A percentile compares a stretch with the other conserved stretches of the same genome.
Evolutionary conservation across 2,797 vertebrate species (phyloP).

Genomic region (Poeciliopsis gracilis): DNA sequence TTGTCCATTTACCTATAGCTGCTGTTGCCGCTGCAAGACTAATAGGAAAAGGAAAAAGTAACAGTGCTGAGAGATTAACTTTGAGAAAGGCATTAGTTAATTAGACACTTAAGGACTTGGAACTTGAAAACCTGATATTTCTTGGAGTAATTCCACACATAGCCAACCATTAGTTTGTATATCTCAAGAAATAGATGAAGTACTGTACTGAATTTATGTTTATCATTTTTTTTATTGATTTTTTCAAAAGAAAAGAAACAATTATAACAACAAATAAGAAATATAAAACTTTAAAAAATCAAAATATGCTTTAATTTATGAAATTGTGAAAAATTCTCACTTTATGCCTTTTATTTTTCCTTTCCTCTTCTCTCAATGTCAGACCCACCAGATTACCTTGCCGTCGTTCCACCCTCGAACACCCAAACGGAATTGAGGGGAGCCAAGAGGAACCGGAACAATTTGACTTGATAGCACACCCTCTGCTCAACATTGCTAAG

Average conservation of each 20-base stretch:
- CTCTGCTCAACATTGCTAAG: conserved; percentile 80
- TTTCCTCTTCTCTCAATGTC: conserved; percentile 74
- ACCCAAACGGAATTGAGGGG: conserved; percentile 79
- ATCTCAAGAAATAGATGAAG: conserved; percentile 5
- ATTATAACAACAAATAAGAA: neutral
- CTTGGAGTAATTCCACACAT: conserved; percentile 23
- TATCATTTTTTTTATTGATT: neutral
- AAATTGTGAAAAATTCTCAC: conserved; percentile 62
- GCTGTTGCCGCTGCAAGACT: conserved; percentile 45
- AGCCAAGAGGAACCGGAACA: conserved; percentile 81
- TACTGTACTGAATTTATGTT: neutral
- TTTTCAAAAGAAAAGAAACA: neutral
- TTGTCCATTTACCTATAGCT: conserved; percentile 49
- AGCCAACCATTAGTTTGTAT: conserved; percentile 16
- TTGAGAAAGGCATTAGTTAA: conserved; percentile 54
- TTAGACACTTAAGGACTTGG: conserved; percentile 43
- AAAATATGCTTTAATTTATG: conserved; percentile 17
- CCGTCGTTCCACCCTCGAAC: conserved; percentile 75
- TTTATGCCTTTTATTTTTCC: conserved; percentile 65
- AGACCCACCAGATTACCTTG: conserved; percentile 68
- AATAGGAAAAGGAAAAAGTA: conserved; percentile 50
- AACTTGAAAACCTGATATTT: conserved; percentile 44
- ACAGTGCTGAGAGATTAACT: conserved; percentile 60
- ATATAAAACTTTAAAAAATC: conserved; percentile 8
- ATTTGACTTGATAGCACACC: conserved; percentile 80